Evolutionary conservation across 2,113 vertebrate species (phyloP), one percentile per base, ranked within the genome.

Genomic region (Cheirogaleus medius): DNA sequence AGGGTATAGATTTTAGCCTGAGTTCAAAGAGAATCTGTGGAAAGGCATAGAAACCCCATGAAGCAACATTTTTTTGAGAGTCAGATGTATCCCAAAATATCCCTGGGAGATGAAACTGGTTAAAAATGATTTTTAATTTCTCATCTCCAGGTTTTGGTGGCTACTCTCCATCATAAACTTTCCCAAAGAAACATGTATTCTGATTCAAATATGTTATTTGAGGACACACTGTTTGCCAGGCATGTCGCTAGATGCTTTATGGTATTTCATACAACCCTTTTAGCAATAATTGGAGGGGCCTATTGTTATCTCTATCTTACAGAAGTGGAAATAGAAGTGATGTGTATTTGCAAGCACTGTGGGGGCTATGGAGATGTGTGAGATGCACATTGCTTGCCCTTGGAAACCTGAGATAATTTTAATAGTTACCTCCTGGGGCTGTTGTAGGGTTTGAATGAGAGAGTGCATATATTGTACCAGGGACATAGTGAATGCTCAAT

Each of bases 231-330:
- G 47, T 92, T 23, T 83, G 6, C 27, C 39, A 90, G 4, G 12
- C 42, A 58, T 66, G 15, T 17, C 93, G 32, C n/a, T 77, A 78
- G 20, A 44, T 60, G 8, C 47, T 94, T 92, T 96, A 92, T 58
- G 34, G 3, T 80, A 74, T 69, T 90, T 96, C 27, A 56, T 88
- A 93, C 44, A 88, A 91, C 66, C 3, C 1, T 91, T 94, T 64
- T 63, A 91, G 29, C 10, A 85, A 85, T 32, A 90, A 5, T 84
- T 64, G 14, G 25, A 47, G 7, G 1, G 14, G 52, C 1, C 37
- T 95, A 34, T 74, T 87, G 11, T 73, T 97, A 52, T 60, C 39
- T 81, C 12, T 87, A n/a, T 95, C 77, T 92, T 39, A 84, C 20
- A 66, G 21, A 95, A 77, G 37, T 74, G 4, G n/a, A 87, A 89